Evolutionary conservation across 2,113 vertebrate genomes (phyloP), one percentile per base, ranked within the genome.

Genomic region (Pterocles burchelli): DNA sequence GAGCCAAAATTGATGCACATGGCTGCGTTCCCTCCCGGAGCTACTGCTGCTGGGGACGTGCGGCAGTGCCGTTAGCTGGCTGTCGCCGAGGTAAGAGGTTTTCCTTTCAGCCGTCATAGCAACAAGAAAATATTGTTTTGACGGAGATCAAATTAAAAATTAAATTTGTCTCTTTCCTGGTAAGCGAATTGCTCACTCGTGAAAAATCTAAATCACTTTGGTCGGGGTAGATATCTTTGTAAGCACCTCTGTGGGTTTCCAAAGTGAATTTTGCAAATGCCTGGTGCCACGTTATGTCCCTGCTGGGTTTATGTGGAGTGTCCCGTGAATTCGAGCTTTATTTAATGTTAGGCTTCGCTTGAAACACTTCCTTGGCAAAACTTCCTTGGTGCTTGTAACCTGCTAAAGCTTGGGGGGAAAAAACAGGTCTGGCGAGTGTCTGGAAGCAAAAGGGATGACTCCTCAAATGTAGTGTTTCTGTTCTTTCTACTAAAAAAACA

Each of bases 51-150:
- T 19, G 65, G 61, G 90, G 45, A 66, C 8, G 5, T 38, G 73
- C 6, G 0, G 93, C 93, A 54, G 0, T 65, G 68, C 83, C 18
- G 7, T 89, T 68, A 13, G 79, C 75, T 90, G 63, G 38, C 77
- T 90, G 76, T 65, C 36, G 9, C n/a, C 1, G 8, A 81, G 72
- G 57, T 55, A 89, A 73, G 93, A 93, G 81, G 49, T 93, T 97
- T 96, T 95, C 77, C 61, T 89, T 86, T 86, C 71, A 85, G 86
- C 88, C 89, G 93, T 96, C 95, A 92, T 92, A 96, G 95, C 90
- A 96, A 97, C 95, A n/a, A 87, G 95, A 78, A 95, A 95, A 92
- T 95, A 96, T 48, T 94, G 96, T 78, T 96, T 96, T 95, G 96
- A 91, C 17, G 34, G 83, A 70, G 89, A 89, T 81, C 25, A 57